A percentile compares a stretch with the other conserved stretches of the same genome.
Evolutionary conservation across 2,113 vertebrate species (phyloP).

Genomic region (Cranoglanis bouderius): DNA sequence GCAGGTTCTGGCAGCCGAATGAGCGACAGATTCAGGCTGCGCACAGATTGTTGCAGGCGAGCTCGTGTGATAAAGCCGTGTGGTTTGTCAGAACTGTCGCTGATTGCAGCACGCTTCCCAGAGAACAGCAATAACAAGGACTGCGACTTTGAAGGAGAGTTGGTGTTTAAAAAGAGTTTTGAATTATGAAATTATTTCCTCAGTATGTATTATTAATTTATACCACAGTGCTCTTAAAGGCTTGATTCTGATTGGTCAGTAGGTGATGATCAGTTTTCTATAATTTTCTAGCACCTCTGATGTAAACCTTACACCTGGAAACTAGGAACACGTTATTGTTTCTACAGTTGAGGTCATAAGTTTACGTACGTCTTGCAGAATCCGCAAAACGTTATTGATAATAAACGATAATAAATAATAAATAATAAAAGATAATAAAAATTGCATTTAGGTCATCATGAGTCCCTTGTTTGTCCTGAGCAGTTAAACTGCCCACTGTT

Average conservation of each 20-base stretch:
- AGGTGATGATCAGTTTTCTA: background rate
- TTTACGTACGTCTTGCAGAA: too few relatives aligned
- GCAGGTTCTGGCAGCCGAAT: conserved; percentile 21
- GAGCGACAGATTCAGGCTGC: background rate
- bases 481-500: too few relatives aligned
- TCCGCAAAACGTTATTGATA: too few relatives aligned
- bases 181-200: background rate
- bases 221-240: background rate
- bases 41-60: background rate
- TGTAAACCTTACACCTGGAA: too few relatives aligned
- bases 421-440: too few relatives aligned
- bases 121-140: background rate
- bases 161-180: background rate
- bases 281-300: too few relatives aligned
- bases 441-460: too few relatives aligned
- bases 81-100: background rate
- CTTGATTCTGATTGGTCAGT: background rate
- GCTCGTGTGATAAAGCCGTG: background rate
- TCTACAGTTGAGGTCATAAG: too few relatives aligned
- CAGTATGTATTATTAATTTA: background rate
- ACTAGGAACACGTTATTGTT: too few relatives aligned
- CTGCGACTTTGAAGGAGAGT: background rate
- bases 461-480: too few relatives aligned
- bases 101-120: conserved; percentile 12
- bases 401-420: too few relatives aligned